Base-by-base conservation (phyloP, 2,888 invertebrate genomes). In the Hydropsyche betteni region DNA sequence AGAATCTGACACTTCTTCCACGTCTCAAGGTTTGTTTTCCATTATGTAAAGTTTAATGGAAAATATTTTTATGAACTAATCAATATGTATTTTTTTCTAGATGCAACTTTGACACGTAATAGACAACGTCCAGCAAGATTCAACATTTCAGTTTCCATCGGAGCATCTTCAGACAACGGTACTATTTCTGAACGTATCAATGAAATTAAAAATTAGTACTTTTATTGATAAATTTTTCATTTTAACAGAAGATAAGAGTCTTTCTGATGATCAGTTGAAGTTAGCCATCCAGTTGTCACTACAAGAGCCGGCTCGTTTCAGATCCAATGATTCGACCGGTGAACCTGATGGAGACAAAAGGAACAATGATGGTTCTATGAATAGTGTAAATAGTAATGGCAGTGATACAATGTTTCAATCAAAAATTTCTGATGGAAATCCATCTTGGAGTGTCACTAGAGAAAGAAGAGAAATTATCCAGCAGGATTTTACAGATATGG, bases 271-370 rank as follows among this genome's bases (percentile, higher is more conserved):
- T 76, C 87, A 87, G 80, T 80, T 88, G 52, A 87, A 86, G 78
- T 80, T 88, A 44, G 88, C 89, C 12, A 88, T 89, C 72, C 86
- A 88, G 80, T 82, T 89, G 44, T 88, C 88, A 52, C 82, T 89
- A 64, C 86, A 88, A 80, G 88, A 88, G 78, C 81, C 84, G 6
- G 81, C 83, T 61, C 80, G 82, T 16, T 81, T 80, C 16, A 77
- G 81, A 34, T 24, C 34, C 34, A 70, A 12, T 10, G 74, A 68
- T 44, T 64, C 58, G 10, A 51, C 16, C 12, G 44, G 69, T 50
- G 69, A 69, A 24, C 16, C 51, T 8, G 51, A 64, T 38, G 64
- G 64, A 52, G 75, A 74, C 36, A 53, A 52, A 10, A 53, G 51
- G 16, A 55, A 34, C 44, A 74, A 53, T 51, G 61, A 51, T 36